These are phyloP conservation scores for Procavia capensis DNA, from an alignment of 2,113 vertebrate genomes.

Conservation along the genomic window DNA sequence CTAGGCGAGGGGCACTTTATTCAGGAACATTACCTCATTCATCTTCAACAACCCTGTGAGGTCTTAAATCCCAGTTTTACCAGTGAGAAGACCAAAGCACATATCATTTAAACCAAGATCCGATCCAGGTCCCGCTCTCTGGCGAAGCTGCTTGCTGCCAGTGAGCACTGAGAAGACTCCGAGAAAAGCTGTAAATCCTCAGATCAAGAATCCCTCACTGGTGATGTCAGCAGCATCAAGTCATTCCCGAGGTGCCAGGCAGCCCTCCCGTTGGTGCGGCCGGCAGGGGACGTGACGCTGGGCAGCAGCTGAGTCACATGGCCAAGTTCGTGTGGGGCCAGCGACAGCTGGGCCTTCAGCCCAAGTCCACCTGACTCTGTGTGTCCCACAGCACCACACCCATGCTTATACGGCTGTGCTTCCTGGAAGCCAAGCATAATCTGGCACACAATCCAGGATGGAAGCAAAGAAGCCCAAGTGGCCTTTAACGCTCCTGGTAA, in stretches of 20 bases:
- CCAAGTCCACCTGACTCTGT: neutral
- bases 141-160: neutral
- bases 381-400: neutral
- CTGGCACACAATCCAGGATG: neutral
- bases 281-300: slow-evolving; percentile 8
- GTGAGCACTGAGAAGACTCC: neutral
- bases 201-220: neutral
- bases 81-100: neutral
- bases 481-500: neutral
- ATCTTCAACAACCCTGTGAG: neutral
- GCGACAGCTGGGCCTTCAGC: neutral
- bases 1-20: neutral
- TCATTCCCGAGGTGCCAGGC: neutral
- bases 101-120: neutral
- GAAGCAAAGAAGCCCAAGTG: neutral
- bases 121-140: neutral
- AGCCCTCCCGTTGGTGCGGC: neutral
- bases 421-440: slow-evolving; percentile 48
- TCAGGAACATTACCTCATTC: neutral
- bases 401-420: neutral
- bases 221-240: neutral
- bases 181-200: neutral
- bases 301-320: neutral
- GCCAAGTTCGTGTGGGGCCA: slow-evolving; percentile 4
- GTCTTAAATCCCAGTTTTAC: neutral